Evolutionary conservation across 2,113 vertebrate species (phyloP), one percentile per base, ranked within the genome.

Genomic region (Dicentrarchus labrax): DNA sequence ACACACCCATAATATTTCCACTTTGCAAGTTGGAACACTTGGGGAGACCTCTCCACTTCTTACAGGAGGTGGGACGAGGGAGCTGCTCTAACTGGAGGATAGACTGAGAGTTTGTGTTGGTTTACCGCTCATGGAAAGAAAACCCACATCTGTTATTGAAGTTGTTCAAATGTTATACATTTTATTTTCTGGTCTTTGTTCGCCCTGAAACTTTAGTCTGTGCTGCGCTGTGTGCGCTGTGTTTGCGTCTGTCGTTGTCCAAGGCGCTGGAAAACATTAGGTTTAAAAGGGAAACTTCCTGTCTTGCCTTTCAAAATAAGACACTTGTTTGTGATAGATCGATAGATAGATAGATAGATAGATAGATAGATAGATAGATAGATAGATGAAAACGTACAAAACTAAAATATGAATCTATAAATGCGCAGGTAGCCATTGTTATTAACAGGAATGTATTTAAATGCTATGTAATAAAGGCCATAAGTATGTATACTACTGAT

Each of bases 1-100:
- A 56, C 80, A 90, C 82, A 84, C 85, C 90, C 88, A 80, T 38
- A 9, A 76, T 39, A 48, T 79, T 76, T 62, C 39, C 15, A 48
- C 2, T 8, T 9, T 60, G 0, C 39, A 30, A 0, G 6, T 59
- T 56, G 30, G 53, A 75, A 48, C 36, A 21, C 15, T n/a, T 47
- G 1, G 12, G 36, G 45, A 15, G 17, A 43, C 19, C 22, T 72
- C 77, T 24, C 62, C 16, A 0, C 39, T 30, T 72, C 10, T 53
- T 2, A 13, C 51, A 43, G 61, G 11, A 64, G 67, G 38, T 5
- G 62, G 12, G 16, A 43, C 5, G 0, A 3, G 47, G 8, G 50
- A 57, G 39, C 30, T 11, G 59, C 45, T 60, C 19, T 8, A 0
- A 53, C 50, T 47, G 30, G 24, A 38, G n/a, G 41, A 12, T 5